Percentiles rank a stretch among this genome's conserved stretches.
These are phyloP conservation scores for Andrena marginata DNA, from an alignment of 2,888 invertebrate species.

Conservation along the genomic window DNA sequence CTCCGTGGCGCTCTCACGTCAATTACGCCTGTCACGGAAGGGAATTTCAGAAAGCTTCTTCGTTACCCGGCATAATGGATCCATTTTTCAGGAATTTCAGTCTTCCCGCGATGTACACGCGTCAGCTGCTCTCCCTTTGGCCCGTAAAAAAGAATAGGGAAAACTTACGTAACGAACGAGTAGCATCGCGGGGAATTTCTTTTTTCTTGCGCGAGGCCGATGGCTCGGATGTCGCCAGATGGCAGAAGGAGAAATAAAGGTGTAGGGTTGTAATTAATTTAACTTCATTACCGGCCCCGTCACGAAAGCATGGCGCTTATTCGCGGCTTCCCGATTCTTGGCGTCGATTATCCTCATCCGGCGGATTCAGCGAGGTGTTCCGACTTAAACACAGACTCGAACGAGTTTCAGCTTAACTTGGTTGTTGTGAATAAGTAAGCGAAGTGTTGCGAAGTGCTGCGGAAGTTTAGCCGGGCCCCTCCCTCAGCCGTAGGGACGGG, in stretches of 20 bases:
- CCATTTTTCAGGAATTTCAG: conserved; percentile 30
- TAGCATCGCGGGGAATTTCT: too few species aligned
- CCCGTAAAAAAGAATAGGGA: not conserved
- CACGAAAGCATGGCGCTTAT: conserved; percentile 44
- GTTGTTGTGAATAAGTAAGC: conserved; percentile 85
- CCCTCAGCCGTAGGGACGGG: conserved; percentile 60
- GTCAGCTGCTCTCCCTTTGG: too few species aligned
- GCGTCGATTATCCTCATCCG: conserved; percentile 79
- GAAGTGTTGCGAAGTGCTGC: conserved; percentile 82
- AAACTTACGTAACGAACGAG: not conserved
- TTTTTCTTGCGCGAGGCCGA: too few species aligned
- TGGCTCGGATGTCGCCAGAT: too few species aligned
- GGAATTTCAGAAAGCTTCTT: conserved; percentile 55
- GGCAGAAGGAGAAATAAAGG: not conserved
- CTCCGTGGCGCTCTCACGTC: conserved; percentile 71
- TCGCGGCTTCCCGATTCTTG: conserved; percentile 60
- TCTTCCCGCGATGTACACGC: not conserved
- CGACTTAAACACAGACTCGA: conserved; percentile 77
- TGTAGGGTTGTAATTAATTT: conserved; percentile 32
- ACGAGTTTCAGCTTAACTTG: conserved; percentile 82
- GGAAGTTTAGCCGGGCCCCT: conserved; percentile 75
- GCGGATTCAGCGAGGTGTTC: conserved; percentile 78
- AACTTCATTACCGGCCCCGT: conserved; percentile 15
- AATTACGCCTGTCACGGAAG: conserved; percentile 75
- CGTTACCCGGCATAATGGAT: conserved; percentile 23